Conservation (phyloP, 2,888 invertebrate species). For the Orthonychiurus folsomi region DNA sequence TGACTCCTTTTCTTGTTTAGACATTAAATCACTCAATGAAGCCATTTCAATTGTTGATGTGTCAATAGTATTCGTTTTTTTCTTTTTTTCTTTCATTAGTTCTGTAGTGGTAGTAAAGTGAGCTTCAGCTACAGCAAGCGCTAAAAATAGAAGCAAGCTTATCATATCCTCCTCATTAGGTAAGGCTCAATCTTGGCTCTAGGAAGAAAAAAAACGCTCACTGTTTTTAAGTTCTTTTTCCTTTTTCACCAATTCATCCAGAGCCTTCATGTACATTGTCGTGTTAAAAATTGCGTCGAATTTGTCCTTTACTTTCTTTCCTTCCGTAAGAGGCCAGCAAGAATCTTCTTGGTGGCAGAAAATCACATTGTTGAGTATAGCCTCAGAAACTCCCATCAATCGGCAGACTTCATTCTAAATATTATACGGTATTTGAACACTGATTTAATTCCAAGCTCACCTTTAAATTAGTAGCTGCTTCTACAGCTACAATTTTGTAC, state of each 20-base stretch:
- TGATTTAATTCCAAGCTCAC: neutral
- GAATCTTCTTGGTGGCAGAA: conserved; percentile 99
- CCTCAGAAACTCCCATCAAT: conserved; percentile 76
- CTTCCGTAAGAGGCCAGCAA: conserved; percentile 89
- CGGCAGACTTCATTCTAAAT: conserved; percentile 54
- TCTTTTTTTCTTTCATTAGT: neutral
- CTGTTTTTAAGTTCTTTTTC: conserved; percentile 49
- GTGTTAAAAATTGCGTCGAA: conserved; percentile 99
- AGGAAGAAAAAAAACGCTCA: too few species aligned
- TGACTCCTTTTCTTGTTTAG: neutral
- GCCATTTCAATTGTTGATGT: neutral
- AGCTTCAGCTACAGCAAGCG: neutral
- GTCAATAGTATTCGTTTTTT: neutral
- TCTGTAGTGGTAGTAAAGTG: neutral
- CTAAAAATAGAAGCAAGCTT: too few species aligned
- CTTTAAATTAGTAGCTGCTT: neutral
- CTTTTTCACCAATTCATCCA: conserved; percentile 62
- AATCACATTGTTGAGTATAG: conserved; percentile 90
- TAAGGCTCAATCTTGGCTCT: too few species aligned
- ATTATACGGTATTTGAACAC: neutral
- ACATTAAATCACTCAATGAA: neutral
- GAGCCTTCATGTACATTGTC: conserved; percentile 78
- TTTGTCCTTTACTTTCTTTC: conserved; percentile 81
- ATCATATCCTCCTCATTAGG: too few species aligned
- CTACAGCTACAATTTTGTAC: neutral